Evolutionary conservation across 2,888 invertebrate species (phyloP).

Genomic region (Megastigmus dorsalis): DNA sequence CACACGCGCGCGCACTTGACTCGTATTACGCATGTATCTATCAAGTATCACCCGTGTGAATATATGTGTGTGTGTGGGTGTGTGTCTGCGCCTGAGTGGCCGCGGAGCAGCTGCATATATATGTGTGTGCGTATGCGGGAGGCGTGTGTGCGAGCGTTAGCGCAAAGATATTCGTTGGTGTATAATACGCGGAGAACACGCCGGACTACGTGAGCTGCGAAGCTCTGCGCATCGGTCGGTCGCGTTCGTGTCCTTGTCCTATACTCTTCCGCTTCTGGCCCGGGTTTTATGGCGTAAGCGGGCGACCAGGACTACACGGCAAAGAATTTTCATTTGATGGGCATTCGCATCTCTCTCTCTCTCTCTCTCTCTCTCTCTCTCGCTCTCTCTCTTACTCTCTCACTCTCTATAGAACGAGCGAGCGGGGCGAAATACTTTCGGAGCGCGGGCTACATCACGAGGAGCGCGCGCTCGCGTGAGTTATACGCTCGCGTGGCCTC

Average conservation of each 20-base stretch:
- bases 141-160: no score
- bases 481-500: neutral
- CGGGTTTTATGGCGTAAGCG: conserved; percentile 21
- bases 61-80: neutral
- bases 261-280: no score
- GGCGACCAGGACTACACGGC: neutral
- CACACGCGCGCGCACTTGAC: neutral
- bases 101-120: no score
- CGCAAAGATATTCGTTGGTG: no score
- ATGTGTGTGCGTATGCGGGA: neutral
- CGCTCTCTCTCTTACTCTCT: neutral
- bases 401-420: neutral
- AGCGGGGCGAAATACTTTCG: no score
- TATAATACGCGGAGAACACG: no score
- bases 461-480: neutral
- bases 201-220: no score
- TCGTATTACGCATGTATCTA: conserved; percentile 13
- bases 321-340: conserved; percentile 42
- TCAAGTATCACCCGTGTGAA: no score
- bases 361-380: neutral
- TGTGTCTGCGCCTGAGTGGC: no score
- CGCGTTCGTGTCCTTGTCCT: no score
- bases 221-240: no score
- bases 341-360: neutral
- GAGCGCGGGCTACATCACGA: no score